phyloP scores from a whole-genome alignment of 2,797 vertebrate species.

The Anguilla pacifica region DNA sequence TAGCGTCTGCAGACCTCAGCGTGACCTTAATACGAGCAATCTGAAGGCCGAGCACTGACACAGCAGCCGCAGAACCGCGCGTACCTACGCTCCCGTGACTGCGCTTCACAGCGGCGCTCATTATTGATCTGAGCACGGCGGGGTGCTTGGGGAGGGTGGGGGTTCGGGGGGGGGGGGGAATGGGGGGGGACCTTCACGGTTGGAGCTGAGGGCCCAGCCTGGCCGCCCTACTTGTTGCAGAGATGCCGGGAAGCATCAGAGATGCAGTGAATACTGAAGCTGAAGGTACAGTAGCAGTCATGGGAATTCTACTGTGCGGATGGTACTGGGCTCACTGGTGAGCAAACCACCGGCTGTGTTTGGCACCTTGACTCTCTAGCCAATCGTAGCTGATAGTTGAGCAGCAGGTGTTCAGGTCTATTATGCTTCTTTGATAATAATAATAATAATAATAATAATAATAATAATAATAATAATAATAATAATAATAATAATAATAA shows the following conservation, averaged over 20 bases:
- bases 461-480: not conserved
- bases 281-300: not conserved
- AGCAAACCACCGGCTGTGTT: not conserved
- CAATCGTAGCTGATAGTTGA: not conserved
- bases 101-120: not conserved
- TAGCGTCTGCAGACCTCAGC: not conserved
- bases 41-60: too few relatives aligned
- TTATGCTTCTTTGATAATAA: too few relatives aligned
- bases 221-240: not conserved
- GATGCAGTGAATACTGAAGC: not conserved
- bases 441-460: too few relatives aligned
- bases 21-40: not conserved
- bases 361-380: too few relatives aligned
- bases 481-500: not conserved
- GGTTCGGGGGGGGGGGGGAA: not conserved
- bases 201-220: not conserved
- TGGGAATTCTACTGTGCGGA: not conserved
- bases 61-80: too few relatives aligned
- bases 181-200: not conserved
- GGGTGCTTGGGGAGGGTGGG: not conserved
- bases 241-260: not conserved
- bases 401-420: not conserved
- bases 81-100: not conserved
- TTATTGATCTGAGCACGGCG: not conserved
- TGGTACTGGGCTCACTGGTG: not conserved